These are phyloP conservation scores for Columba livia DNA, from an alignment of 2,113 vertebrate genomes.

Conservation along the genomic window DNA sequence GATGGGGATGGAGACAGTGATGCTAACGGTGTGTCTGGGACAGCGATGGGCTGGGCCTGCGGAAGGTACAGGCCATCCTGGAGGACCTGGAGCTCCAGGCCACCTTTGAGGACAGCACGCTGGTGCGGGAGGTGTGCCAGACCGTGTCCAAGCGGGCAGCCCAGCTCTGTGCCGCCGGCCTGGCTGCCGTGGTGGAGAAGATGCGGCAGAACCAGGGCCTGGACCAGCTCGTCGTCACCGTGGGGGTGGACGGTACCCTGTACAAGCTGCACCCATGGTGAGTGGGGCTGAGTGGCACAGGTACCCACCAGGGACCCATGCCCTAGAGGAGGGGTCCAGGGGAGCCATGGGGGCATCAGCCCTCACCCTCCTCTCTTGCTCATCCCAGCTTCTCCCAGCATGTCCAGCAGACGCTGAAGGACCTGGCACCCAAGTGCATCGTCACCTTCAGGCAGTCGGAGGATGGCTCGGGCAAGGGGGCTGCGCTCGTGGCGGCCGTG, in stretches of 20 bases:
- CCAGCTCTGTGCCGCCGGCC: slow-evolving; percentile 72
- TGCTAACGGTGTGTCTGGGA: background rate
- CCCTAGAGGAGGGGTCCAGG: background rate
- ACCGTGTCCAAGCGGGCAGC: slow-evolving; percentile 71
- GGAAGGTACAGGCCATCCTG: slow-evolving; percentile 65
- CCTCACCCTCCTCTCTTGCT: background rate
- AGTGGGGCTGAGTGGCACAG: background rate
- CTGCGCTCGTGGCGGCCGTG: slow-evolving; percentile 86
- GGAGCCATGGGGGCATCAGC: background rate
- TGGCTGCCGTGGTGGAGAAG: slow-evolving; percentile 79
- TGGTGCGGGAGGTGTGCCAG: slow-evolving; percentile 78
- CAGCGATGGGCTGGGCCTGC: slow-evolving; percentile 70
- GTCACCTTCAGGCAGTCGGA: slow-evolving; percentile 83
- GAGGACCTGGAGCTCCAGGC: slow-evolving; percentile 59
- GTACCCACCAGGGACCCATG: background rate
- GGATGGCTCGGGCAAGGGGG: slow-evolving; percentile 87
- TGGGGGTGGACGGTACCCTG: slow-evolving; percentile 80
- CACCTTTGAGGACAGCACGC: slow-evolving; percentile 62
- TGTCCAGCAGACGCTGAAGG: slow-evolving; percentile 68
- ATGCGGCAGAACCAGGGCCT: slow-evolving; percentile 73
- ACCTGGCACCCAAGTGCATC: slow-evolving; percentile 79
- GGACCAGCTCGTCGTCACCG: slow-evolving; percentile 43
- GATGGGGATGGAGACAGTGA: background rate
- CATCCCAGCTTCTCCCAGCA: slow-evolving; percentile 77
- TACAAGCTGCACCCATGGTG: slow-evolving; percentile 79